A percentile compares a stretch with the other conserved stretches of the same genome.
Evolutionary conservation across 2,113 vertebrate genomes (phyloP).

Genomic region (Pseudorectes ferrugineus): DNA sequence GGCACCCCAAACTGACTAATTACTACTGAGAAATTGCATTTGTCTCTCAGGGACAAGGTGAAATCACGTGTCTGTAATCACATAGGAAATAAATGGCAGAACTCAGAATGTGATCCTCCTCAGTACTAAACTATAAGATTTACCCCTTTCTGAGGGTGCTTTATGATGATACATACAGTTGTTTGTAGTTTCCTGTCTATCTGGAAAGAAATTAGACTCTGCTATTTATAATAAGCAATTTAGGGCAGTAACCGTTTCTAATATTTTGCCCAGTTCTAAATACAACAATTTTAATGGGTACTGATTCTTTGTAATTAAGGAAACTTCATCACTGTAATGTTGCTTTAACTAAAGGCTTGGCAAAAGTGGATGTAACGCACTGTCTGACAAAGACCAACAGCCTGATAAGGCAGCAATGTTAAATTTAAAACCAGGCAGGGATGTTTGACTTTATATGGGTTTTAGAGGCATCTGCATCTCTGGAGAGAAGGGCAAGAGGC

Average conservation of each 20-base stretch:
- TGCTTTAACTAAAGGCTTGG: slow-evolving; percentile 20
- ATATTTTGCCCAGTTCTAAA: slow-evolving; percentile 16
- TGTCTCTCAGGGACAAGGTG: background rate
- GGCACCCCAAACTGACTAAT: background rate
- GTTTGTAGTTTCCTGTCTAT: background rate
- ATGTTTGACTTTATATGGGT: slow-evolving; percentile 47
- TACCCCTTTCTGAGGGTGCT: background rate
- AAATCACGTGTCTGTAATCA: background rate
- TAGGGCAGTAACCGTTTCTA: background rate
- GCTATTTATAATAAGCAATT: background rate
- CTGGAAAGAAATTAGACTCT: background rate
- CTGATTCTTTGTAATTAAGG: slow-evolving; percentile 17
- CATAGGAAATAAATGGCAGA: background rate
- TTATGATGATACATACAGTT: background rate
- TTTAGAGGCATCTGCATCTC: slow-evolving; percentile 5
- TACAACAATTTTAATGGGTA: background rate
- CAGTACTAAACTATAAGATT: background rate
- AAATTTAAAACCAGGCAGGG: slow-evolving; percentile 36
- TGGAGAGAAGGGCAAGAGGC: slow-evolving; percentile 13
- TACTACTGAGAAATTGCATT: background rate
- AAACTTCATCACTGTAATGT: background rate
- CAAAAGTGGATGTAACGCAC: background rate
- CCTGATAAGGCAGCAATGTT: slow-evolving; percentile 9
- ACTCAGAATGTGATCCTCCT: background rate
- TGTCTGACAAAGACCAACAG: slow-evolving; percentile 19